Base-by-base conservation (phyloP, 2,888 invertebrate genomes). In the Mimas tiliae region DNA sequence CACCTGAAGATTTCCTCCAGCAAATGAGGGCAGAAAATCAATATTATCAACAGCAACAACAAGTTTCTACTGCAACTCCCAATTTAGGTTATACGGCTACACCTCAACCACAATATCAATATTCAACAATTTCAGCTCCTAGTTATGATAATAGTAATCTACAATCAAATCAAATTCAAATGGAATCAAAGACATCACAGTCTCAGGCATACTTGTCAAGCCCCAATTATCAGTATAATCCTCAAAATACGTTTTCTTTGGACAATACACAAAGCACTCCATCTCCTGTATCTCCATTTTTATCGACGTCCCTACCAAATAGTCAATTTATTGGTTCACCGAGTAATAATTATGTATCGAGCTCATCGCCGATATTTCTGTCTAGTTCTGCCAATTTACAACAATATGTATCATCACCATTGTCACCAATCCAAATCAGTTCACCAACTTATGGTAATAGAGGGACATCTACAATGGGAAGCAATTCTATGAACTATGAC, bases 1-100 rank as follows among this genome's bases (percentile, higher is more conserved):
- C 94, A 68, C 93, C 94, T 11, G 93, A 94, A 67, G 91, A 92
- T 51, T 94, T 93, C 68, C 79, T 94, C 48, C 91, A 92, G 65
- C 89, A 93, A 70, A 83, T 93, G 79, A 87, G 88, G 70, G 86
- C 87, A 68, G 90, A 91, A 70, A 91, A 83, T 72, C 90, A 89
- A 72, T 92, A 85, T 72, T 86, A 87, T 58, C 89, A 88, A 73
- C 86, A 85, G 68, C 83, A 86, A 65, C 84, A 85, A 68, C 83
- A 86, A 65, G 82, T 82, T 62, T 88, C 91, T 16, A 92, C 93
- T 9, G 90, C 86, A 72, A 72, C 87, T 48, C 85, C 92, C 8
- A 86, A 76, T 65, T 71, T 86, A 68, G 84, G 87, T 34, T 93
- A 93, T 69, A 89, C 93, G 63, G 90, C 87, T 0, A 93, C 92